Evolutionary conservation across 2,888 invertebrate genomes (phyloP).

Genomic region (Dascillus cervinus): DNA sequence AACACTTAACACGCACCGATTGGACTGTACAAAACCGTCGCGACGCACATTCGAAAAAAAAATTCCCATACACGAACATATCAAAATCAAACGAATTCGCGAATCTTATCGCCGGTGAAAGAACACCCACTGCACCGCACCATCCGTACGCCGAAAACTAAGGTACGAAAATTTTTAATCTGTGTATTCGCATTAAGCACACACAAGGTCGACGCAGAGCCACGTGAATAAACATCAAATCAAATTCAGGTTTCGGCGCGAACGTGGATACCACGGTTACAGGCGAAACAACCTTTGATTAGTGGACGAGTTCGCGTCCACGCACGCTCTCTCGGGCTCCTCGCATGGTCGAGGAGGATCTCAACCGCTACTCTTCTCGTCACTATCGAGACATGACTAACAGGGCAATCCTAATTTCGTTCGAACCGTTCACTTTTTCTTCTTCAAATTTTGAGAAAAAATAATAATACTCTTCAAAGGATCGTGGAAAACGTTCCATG

Average conservation of each 20-base stretch:
- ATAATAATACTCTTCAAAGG: no score
- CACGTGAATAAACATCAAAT: conserved; percentile 16
- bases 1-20: conserved; percentile 1
- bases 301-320: conserved; percentile 10
- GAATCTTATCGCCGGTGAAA: conserved; percentile 5
- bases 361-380: no score
- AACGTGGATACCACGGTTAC: conserved; percentile 10
- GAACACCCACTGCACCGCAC: conserved; percentile 10
- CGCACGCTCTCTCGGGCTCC: conserved; percentile 7
- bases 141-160: conserved; percentile 6
- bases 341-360: no score
- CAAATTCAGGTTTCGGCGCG: conserved; percentile 17
- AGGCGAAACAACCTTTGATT: conserved; percentile 4
- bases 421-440: no score
- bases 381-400: no score
- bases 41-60: conserved; percentile 4
- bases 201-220: conserved; percentile 16
- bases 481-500: no score
- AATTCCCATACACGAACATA: no score
- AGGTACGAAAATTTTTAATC: conserved; percentile 10
- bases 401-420: no score
- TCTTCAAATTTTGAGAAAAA: no score
- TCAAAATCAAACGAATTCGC: no score
- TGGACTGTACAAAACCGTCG: conserved; percentile 1
- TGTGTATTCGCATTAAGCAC: conserved; percentile 11